Evolutionary conservation across 2,113 vertebrate species (phyloP).

Genomic region (Anser brachyrhynchus): DNA sequence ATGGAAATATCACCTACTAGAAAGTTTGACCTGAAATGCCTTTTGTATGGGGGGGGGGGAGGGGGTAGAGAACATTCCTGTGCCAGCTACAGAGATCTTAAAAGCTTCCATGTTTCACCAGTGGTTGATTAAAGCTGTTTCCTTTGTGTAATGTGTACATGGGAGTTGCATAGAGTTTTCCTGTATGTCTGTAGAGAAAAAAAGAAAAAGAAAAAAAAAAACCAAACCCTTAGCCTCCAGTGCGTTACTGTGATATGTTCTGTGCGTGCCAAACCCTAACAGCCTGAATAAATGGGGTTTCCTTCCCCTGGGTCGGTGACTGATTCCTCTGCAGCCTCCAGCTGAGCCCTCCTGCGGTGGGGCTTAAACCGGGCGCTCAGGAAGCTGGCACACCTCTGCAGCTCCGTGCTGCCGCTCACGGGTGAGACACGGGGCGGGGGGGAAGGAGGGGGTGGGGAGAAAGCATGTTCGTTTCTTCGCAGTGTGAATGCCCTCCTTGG

Average conservation of each 20-base stretch:
- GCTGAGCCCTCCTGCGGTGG: neutral
- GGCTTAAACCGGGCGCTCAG: fast-evolving
- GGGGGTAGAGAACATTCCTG: constrained; percentile 53
- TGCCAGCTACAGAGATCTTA: constrained; percentile 65
- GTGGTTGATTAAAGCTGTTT: constrained; percentile 72
- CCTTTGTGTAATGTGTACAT: constrained; percentile 74
- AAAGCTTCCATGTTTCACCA: constrained; percentile 66
- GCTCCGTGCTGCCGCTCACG: neutral
- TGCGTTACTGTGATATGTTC: constrained; percentile 57
- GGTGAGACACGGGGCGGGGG: neutral
- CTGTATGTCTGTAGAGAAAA: constrained; percentile 70
- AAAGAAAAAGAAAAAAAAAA: neutral
- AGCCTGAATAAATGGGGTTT: constrained; percentile 61
- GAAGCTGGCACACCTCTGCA: neutral
- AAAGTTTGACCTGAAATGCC: constrained; percentile 64
- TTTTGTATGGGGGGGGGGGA: constrained; percentile 48
- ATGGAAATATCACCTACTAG: constrained; percentile 65
- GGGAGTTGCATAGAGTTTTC: constrained; percentile 72
- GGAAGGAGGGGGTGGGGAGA: neutral
- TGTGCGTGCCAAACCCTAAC: constrained; percentile 50
- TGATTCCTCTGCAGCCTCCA: constrained; percentile 31
- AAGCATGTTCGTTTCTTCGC: neutral
- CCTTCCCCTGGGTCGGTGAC: constrained; percentile 41
- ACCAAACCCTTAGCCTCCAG: constrained; percentile 41
- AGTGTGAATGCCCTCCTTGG: neutral